Evolutionary conservation across 1,140 invertebrate genomes (phyloP).

Genomic region (Pantala flavescens): DNA sequence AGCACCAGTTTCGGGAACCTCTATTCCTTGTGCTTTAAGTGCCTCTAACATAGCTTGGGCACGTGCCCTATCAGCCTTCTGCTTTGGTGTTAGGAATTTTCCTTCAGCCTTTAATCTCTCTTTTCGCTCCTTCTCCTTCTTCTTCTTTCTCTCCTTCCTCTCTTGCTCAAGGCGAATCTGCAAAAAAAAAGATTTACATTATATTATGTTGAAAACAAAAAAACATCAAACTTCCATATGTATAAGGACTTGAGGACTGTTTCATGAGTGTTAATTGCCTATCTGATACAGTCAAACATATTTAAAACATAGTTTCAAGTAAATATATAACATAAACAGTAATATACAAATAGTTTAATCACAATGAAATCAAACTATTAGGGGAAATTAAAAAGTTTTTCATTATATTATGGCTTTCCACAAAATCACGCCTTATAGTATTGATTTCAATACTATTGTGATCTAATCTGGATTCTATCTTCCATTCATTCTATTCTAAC

Average conservation of each 20-base stretch:
- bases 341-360: too few species aligned
- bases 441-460: too few species aligned
- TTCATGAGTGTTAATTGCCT: neutral
- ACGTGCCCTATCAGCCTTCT: conserved; percentile 77
- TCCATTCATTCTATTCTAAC: too few species aligned
- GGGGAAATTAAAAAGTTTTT: too few species aligned
- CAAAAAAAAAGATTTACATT: neutral
- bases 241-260: neutral
- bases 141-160: conserved; percentile 80
- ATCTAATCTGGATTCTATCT: too few species aligned
- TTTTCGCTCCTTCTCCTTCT: conserved; percentile 89
- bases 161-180: conserved; percentile 53
- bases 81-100: conserved; percentile 83
- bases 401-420: too few species aligned
- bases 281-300: neutral
- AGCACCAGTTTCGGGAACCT: conserved; percentile 49
- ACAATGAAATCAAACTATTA: too few species aligned
- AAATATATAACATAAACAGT: too few species aligned
- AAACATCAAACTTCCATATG: conserved; percentile 5
- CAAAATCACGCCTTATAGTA: too few species aligned
- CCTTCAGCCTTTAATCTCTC: conserved; percentile 90
- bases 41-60: conserved; percentile 80
- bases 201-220: too few species aligned
- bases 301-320: too few species aligned
- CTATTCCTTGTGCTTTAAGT: conserved; percentile 70